Evolutionary conservation across 2,113 vertebrate genomes (phyloP).

Genomic region (Xenotilapia flavipinnis): DNA sequence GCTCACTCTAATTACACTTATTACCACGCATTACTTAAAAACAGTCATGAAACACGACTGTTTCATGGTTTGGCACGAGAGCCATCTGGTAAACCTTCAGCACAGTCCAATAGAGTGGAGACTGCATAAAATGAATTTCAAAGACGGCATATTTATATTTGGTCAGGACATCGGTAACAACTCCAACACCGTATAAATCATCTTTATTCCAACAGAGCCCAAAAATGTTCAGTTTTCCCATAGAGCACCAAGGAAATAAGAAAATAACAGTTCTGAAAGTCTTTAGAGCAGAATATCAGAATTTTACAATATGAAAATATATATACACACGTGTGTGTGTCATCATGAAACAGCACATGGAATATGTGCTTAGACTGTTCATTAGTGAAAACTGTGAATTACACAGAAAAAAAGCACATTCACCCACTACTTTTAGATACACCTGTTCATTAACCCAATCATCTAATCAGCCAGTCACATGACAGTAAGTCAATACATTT

Average conservation of each 20-base stretch:
- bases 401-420: background rate
- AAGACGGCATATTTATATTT: fast-evolving
- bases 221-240: background rate
- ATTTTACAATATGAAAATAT: background rate
- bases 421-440: background rate
- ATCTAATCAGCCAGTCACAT: background rate
- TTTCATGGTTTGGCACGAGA: background rate
- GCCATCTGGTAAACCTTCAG: background rate
- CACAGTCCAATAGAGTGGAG: fast-evolving
- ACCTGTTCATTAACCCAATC: background rate
- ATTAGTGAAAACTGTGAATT: fast-evolving
- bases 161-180: background rate
- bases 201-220: background rate
- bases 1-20: background rate
- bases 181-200: background rate
- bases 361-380: background rate
- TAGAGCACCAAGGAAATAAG: fast-evolving
- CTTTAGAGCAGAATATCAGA: background rate
- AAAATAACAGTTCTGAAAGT: background rate
- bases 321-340: background rate
- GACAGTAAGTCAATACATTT: background rate
- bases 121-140: background rate
- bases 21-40: background rate
- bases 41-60: background rate
- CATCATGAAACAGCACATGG: background rate